A percentile compares a stretch with the other conserved stretches of the same genome.
These are phyloP conservation scores for Daktulosphaira vitifoliae DNA, from an alignment of 1,140 invertebrate species.

Conservation along the genomic window DNA sequence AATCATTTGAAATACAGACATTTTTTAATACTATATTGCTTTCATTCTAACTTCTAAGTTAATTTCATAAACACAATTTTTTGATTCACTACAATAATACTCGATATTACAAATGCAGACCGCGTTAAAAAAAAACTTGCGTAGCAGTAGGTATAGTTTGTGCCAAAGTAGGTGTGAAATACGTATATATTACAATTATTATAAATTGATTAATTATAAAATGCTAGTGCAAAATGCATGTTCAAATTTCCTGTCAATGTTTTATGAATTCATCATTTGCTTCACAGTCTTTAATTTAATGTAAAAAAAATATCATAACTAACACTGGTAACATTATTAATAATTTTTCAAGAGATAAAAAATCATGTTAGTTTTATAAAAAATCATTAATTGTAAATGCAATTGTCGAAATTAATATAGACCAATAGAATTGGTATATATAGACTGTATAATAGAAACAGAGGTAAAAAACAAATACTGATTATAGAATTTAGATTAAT, in stretches of 20 bases:
- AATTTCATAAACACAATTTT: slow-evolving; percentile 13
- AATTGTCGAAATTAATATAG: slow-evolving; percentile 8
- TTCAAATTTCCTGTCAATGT: slow-evolving; percentile 31
- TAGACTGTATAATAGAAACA: too few relatives aligned
- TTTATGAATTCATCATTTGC: slow-evolving; percentile 23
- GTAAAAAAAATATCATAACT: slow-evolving; percentile 4
- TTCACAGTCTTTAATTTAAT: slow-evolving; percentile 28
- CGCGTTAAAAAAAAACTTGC: slow-evolving; percentile 30
- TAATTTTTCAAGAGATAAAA: too few relatives aligned
- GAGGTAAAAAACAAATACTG: too few relatives aligned
- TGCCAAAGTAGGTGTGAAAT: slow-evolving; percentile 24
- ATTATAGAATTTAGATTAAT: too few relatives aligned
- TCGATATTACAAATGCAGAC: slow-evolving; percentile 24
- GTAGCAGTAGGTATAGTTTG: slow-evolving; percentile 21
- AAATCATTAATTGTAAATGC: not conserved
- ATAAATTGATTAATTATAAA: slow-evolving; percentile 27
- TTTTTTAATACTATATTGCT: slow-evolving; percentile 24
- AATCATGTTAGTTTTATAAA: slow-evolving; percentile 10
- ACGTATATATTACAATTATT: not conserved
- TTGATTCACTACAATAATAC: not conserved
- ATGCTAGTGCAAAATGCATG: slow-evolving; percentile 33
- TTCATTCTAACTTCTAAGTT: slow-evolving; percentile 10
- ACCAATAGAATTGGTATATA: not conserved
- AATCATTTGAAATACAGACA: too few relatives aligned
- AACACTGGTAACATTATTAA: too few relatives aligned